A percentile compares a stretch with the other conserved stretches of the same genome.
phyloP scores from a whole-genome alignment of 1,140 invertebrate genomes.

The Mizuhopecten yessoensis region DNA sequence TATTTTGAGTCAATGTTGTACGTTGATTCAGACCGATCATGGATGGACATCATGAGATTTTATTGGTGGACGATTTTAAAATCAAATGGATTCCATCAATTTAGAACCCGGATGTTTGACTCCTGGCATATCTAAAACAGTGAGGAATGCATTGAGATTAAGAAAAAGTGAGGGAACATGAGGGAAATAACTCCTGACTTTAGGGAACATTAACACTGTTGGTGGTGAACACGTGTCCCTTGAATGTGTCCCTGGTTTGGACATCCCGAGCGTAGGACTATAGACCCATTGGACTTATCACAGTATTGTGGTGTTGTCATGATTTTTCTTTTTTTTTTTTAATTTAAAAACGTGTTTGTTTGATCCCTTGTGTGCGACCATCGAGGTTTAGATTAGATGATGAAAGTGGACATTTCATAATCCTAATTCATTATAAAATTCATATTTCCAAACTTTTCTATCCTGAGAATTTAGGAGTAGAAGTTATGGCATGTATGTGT shows the following conservation, averaged over 20 bases:
- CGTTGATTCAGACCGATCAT: neutral
- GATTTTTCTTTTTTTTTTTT: neutral
- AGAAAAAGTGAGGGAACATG: no score
- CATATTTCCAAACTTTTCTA: neutral
- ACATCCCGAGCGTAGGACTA: neutral
- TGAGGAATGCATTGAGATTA: no score
- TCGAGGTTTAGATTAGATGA: neutral
- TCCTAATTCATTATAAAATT: neutral
- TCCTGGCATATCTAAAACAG: neutral
- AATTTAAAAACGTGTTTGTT: neutral
- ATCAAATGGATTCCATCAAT: neutral
- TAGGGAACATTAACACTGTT: neutral
- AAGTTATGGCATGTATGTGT: neutral
- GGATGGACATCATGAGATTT: neutral
- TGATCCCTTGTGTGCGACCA: neutral
- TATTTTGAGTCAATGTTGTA: constrained; percentile 49
- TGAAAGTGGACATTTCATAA: neutral
- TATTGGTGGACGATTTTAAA: neutral
- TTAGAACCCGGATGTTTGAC: neutral
- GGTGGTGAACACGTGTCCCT: neutral
- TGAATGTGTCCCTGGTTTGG: neutral
- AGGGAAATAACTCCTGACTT: neutral
- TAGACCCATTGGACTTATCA: neutral
- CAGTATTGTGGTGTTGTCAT: constrained; percentile 7
- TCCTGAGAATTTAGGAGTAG: neutral